A percentile compares a stretch with the other conserved stretches of the same genome.
Evolutionary conservation across 2,797 vertebrate species (phyloP).

Genomic region (Rhabdomys pumilio): DNA sequence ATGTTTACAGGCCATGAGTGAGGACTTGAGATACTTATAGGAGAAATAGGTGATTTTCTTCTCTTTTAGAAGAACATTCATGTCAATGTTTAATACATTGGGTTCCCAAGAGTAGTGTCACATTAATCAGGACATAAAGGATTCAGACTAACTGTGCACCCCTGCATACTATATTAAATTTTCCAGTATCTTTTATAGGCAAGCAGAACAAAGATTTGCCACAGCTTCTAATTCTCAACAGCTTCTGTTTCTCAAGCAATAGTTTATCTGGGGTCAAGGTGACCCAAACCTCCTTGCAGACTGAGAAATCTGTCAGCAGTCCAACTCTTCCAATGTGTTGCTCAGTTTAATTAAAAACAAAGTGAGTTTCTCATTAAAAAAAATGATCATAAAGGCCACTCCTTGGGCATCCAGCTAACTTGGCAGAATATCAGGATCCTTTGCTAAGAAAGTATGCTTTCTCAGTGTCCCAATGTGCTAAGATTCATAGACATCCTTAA

Average conservation of each 20-base stretch:
- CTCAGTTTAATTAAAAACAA: neutral
- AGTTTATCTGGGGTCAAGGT: neutral
- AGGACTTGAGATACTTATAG: conserved; percentile 30
- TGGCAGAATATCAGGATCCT: neutral
- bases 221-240: neutral
- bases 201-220: neutral
- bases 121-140: neutral
- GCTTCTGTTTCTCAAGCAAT: neutral
- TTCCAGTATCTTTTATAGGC: neutral
- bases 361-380: neutral
- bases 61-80: neutral
- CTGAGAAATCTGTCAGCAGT: neutral
- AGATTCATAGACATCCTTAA: neutral
- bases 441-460: neutral
- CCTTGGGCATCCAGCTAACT: neutral
- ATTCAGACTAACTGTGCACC: neutral
- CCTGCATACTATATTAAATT: neutral
- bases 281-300: neutral
- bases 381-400: neutral
- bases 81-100: neutral
- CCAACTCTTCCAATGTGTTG: neutral
- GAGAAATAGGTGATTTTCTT: neutral
- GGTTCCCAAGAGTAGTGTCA: neutral
- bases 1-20: neutral
- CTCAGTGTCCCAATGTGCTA: neutral